Evolutionary conservation across 2,797 vertebrate species (phyloP).

Genomic region (Gobio occitaniae): DNA sequence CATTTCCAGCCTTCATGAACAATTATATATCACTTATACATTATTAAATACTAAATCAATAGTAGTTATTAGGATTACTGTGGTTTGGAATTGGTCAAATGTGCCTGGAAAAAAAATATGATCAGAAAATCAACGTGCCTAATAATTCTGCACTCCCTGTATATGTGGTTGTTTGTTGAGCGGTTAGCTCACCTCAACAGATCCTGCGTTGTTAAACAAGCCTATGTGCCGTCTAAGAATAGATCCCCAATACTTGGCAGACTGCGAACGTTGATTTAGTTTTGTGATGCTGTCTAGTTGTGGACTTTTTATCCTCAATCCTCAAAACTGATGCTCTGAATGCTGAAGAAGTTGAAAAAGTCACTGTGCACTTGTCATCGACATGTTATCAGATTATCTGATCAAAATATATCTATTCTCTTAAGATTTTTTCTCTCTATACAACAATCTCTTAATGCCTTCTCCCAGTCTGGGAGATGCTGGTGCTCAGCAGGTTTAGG

Average conservation of each 20-base stretch:
- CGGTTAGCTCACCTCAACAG: constrained; percentile 26
- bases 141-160: too few relatives aligned
- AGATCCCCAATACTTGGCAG: neutral
- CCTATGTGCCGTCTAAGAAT: neutral
- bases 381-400: neutral
- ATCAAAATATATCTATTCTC: neutral
- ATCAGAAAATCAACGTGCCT: too few relatives aligned
- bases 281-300: neutral
- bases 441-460: neutral
- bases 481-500: neutral
- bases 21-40: too few relatives aligned
- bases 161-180: constrained; percentile 30
- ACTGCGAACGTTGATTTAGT: neutral
- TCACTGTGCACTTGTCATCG: neutral
- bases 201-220: constrained; percentile 5
- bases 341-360: neutral
- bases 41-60: too few relatives aligned
- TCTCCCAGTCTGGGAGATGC: neutral
- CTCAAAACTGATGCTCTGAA: neutral
- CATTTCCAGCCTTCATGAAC: too few relatives aligned
- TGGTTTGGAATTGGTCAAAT: too few relatives aligned
- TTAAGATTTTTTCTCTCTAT: neutral
- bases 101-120: too few relatives aligned
- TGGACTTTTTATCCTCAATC: neutral
- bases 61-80: too few relatives aligned